phyloP scores from a whole-genome alignment of 2,797 vertebrate species.

The Danio jaintianensis region DNA sequence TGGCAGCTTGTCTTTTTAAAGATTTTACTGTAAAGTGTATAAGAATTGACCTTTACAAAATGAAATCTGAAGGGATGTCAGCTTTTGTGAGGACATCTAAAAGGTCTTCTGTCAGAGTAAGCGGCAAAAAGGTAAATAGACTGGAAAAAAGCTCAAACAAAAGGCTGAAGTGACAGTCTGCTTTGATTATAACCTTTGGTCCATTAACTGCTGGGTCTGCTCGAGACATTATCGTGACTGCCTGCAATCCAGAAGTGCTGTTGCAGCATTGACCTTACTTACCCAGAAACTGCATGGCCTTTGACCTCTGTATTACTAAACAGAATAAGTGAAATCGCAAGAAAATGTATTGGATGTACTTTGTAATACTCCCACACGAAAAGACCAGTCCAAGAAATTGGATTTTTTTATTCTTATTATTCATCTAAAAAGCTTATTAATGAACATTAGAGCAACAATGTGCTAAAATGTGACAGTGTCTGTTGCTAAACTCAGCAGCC shows the following conservation, averaged over 20 bases:
- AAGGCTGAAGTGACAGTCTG: neutral
- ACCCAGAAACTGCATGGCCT: slow-evolving; percentile 10
- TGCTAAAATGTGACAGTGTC: neutral
- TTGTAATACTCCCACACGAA: slow-evolving; percentile 23
- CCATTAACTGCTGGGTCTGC: neutral
- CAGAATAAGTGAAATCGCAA: neutral
- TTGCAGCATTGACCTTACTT: slow-evolving; percentile 2
- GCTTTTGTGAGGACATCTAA: neutral
- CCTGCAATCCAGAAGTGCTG: neutral
- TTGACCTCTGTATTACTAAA: slow-evolving; percentile 24
- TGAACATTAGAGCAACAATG: neutral
- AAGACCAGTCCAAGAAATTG: neutral
- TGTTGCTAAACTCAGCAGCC: neutral
- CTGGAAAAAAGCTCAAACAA: neutral
- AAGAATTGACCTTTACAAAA: neutral
- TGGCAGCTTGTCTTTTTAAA: too few relatives aligned
- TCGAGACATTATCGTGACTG: neutral
- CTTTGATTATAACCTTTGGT: slow-evolving; percentile 6
- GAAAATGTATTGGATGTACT: neutral
- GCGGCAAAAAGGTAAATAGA: neutral
- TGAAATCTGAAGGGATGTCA: neutral
- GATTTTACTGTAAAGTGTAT: neutral
- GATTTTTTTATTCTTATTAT: neutral
- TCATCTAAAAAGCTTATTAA: neutral
- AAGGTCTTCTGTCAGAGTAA: slow-evolving; percentile 3